Evolutionary conservation across 2,797 vertebrate species (phyloP), one percentile per base, ranked within the genome.

Genomic region (Cirrhinus mrigala): DNA sequence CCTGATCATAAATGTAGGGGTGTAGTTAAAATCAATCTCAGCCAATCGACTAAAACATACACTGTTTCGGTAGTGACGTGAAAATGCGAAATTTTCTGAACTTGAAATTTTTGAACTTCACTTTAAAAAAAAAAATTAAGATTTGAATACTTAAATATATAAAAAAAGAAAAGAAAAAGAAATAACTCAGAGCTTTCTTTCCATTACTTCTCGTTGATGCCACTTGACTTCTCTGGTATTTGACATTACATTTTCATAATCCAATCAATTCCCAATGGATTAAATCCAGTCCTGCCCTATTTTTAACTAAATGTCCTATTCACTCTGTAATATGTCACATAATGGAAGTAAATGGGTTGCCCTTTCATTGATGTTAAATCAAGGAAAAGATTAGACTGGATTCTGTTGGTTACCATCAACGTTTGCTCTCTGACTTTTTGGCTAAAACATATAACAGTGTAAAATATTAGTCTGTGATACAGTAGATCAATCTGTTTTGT

Each of bases 231-330:
- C 44, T 37, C 37, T 54, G 52, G 52, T n/a, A n/a, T n/a, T 40
- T 14, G 40, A 22, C 18, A 44, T 5, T 69, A 37, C 14, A 10
- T 70, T 20, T 52, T 27, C 16, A 52, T 37, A 56, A 58, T 77
- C 20, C 52, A 77, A 44, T 58, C 74, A 77, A 40, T 40, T 56
- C 33, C 14, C 75, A 60, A n/a, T 44, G 33, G 33, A 77, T 77
- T 24, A n/a, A 44, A 14, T 40, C 29, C 33, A 40, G 4, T 16
- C 75, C 54, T 44, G 54, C 24, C 33, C 3, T 77, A 14, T 24
- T 8, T 75, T 40, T 9, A 0, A 44, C 14, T 16, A 33, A 60
- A 44, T 60, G 37, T 24, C 12, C 33, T 24, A 8, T 77, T 44
- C 14, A 24, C 54, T 77, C 14, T 60, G 12, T 44, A 40, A 78